phyloP scores from a whole-genome alignment of 1,140 invertebrate species.

The Vanessa tameamea region DNA sequence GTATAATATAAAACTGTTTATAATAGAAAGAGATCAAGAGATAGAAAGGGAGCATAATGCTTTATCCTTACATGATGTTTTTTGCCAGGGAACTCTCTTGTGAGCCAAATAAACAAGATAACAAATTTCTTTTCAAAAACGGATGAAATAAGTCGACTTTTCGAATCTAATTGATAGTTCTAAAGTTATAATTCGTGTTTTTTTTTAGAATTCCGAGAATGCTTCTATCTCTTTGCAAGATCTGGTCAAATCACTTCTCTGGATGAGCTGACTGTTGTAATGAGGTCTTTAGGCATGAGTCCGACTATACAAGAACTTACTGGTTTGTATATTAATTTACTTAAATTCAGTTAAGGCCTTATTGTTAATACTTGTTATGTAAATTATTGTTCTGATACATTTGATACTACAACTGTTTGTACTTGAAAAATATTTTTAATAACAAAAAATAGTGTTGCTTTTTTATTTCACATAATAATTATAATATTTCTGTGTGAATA shows the following conservation, averaged over 20 bases:
- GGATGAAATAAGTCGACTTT: neutral
- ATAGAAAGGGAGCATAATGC: too few species aligned
- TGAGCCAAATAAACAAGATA: too few species aligned
- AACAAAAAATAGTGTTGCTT: too few species aligned
- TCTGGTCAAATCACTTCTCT: conserved; percentile 92
- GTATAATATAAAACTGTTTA: too few species aligned
- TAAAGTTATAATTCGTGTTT: neutral
- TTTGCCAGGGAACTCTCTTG: too few species aligned
- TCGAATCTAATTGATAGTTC: neutral
- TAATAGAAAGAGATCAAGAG: too few species aligned
- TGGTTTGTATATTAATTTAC: conserved; percentile 36
- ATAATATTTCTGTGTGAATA: too few species aligned
- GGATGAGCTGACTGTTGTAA: conserved; percentile 95
- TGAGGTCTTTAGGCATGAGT: conserved; percentile 95
- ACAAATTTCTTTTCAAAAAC: neutral
- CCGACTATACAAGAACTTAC: conserved; percentile 95
- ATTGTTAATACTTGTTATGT: neutral
- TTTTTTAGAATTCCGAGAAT: conserved; percentile 94
- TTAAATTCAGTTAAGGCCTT: conserved; percentile 50
- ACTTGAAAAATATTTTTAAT: too few species aligned
- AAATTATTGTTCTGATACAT: neutral
- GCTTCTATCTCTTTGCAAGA: conserved; percentile 95
- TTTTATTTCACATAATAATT: too few species aligned
- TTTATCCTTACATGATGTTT: too few species aligned
- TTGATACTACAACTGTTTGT: neutral